Evolutionary conservation across 2,113 vertebrate genomes (phyloP).

Genomic region (Cebus imitator): DNA sequence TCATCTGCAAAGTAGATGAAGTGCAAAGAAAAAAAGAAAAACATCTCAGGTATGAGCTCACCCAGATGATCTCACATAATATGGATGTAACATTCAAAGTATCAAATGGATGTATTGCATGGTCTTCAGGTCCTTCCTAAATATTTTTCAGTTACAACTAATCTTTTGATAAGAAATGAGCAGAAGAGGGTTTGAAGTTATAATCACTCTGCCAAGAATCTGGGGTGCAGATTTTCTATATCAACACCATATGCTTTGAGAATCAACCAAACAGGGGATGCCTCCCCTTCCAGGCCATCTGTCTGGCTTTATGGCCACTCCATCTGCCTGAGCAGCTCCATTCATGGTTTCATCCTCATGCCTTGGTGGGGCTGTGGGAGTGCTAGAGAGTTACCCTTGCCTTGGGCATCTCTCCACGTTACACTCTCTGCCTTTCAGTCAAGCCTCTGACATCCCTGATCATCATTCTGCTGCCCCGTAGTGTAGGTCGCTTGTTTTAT

Average conservation of each 20-base stretch:
- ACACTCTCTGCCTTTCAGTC: background rate
- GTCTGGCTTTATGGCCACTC: background rate
- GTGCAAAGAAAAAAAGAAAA: background rate
- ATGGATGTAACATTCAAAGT: background rate
- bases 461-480: background rate
- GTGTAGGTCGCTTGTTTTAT: background rate
- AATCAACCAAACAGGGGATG: background rate
- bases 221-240: background rate
- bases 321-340: background rate
- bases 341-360: background rate
- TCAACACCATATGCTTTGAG: background rate
- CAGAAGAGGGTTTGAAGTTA: slow-evolving; percentile 1
- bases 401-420: background rate
- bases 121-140: background rate
- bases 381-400: background rate
- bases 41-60: background rate
- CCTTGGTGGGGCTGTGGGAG: background rate
- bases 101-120: background rate
- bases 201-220: background rate
- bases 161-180: slow-evolving; percentile 39
- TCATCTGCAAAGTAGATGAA: background rate
- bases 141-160: background rate
- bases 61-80: background rate
- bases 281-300: background rate
- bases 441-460: too few relatives aligned